phyloP scores from a whole-genome alignment of 2,888 invertebrate genomes.

The Pediacus dermestoides region DNA sequence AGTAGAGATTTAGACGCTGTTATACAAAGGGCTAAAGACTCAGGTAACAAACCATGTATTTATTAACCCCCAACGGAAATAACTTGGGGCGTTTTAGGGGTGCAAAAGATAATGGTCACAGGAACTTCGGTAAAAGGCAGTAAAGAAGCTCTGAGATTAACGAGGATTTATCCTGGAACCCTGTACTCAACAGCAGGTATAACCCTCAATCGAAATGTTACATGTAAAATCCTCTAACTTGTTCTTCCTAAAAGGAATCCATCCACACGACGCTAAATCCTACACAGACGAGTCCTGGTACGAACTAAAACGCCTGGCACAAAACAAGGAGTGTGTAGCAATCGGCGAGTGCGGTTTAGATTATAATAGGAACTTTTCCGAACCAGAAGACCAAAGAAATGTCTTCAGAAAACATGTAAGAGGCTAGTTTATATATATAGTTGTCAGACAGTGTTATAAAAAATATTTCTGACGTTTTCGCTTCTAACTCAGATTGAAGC shows the following conservation, averaged over 20 bases:
- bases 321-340: constrained; percentile 86
- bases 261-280: constrained; percentile 91
- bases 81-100: constrained; percentile 68
- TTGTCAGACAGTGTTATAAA: no score
- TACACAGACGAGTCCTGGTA: constrained; percentile 75
- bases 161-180: constrained; percentile 84
- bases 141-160: constrained; percentile 84
- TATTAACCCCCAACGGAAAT: not conserved
- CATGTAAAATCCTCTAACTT: constrained; percentile 11
- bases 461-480: no score
- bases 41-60: constrained; percentile 58
- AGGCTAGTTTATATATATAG: no score
- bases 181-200: constrained; percentile 87
- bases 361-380: constrained; percentile 91
- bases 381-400: constrained; percentile 78
- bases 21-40: constrained; percentile 86
- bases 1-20: constrained; percentile 88
- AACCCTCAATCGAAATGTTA: constrained; percentile 3
- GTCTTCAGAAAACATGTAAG: constrained; percentile 84
- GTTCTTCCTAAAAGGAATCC: constrained; percentile 78
- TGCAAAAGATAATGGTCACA: constrained; percentile 91
- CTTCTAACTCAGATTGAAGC: constrained; percentile 77
- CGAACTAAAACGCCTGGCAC: constrained; percentile 70
- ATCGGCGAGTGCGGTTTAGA: constrained; percentile 93
- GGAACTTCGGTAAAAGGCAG: constrained; percentile 86